A percentile compares a stretch with the other conserved stretches of the same genome.
Conservation (phyloP, 1,140 invertebrate species). For the Diabrotica virgifera region DNA sequence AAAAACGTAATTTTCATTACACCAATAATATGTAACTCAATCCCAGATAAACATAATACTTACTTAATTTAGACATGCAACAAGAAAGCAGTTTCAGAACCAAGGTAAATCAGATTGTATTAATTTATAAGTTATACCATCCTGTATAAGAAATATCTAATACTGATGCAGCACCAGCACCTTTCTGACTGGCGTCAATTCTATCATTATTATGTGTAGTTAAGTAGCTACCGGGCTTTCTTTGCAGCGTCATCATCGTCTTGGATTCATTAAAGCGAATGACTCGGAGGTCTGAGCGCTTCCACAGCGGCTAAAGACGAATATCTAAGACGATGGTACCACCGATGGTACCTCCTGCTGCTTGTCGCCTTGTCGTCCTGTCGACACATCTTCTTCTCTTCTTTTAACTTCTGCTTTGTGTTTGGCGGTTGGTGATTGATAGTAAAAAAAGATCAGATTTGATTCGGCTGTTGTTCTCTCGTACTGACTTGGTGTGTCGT, state of each 20-base stretch:
- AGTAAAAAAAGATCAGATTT: background rate
- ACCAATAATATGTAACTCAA: too few relatives aligned
- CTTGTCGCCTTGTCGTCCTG: background rate
- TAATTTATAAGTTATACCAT: background rate
- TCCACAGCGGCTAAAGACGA: background rate
- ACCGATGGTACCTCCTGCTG: background rate
- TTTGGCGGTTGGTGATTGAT: background rate
- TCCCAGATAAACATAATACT: too few relatives aligned
- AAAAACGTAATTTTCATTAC: too few relatives aligned
- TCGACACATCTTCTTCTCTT: background rate
- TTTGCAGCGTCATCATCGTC: background rate
- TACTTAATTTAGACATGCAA: too few relatives aligned
- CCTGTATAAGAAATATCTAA: background rate
- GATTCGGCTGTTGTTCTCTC: background rate
- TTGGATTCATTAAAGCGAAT: background rate
- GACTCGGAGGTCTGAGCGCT: background rate
- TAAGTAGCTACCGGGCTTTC: background rate
- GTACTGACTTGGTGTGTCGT: background rate
- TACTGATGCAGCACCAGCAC: background rate
- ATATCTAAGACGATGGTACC: background rate
- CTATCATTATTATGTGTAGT: conserved; percentile 1
- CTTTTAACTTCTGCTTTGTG: conserved; percentile 2
- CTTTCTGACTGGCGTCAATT: conserved; percentile 1
- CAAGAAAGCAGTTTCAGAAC: too few relatives aligned
- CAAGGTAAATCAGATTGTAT: too few relatives aligned